These are phyloP conservation scores for Geothlypis trichas DNA, from an alignment of 2,113 vertebrate species.

Conservation along the genomic window DNA sequence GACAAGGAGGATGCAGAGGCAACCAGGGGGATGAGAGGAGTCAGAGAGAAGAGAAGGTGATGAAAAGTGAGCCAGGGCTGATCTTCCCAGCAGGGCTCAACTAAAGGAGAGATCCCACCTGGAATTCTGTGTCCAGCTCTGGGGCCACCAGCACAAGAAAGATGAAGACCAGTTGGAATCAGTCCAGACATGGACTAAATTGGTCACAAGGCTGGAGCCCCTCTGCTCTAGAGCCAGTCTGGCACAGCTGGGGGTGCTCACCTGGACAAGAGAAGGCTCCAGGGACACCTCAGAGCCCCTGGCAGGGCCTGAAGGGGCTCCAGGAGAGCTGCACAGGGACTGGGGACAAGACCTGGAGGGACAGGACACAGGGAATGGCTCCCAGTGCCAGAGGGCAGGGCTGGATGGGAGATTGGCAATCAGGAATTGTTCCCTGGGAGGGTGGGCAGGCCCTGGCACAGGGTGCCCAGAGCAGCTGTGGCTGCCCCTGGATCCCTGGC, in stretches of 20 bases:
- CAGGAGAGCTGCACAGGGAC: background rate
- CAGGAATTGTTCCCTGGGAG: background rate
- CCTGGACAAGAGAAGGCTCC: background rate
- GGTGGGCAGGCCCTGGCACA: background rate
- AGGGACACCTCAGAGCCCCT: background rate
- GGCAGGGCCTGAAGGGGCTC: background rate
- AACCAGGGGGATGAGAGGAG: background rate
- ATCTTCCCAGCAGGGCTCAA: background rate
- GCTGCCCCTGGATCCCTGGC: background rate
- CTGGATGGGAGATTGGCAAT: background rate
- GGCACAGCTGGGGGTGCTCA: background rate
- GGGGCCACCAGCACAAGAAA: accelerated
- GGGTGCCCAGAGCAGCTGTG: background rate
- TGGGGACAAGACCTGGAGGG: background rate
- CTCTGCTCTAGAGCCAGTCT: background rate
- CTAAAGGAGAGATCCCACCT: background rate
- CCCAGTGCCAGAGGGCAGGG: background rate
- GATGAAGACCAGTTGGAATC: background rate
- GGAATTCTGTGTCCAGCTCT: background rate
- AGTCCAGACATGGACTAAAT: background rate
- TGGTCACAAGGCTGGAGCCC: background rate
- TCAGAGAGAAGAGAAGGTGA: background rate
- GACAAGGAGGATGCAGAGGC: background rate
- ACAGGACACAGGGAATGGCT: background rate
- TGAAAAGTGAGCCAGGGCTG: background rate